Conservation (phyloP, 2,888 invertebrate species). For the Polydesmus complanatus region DNA sequence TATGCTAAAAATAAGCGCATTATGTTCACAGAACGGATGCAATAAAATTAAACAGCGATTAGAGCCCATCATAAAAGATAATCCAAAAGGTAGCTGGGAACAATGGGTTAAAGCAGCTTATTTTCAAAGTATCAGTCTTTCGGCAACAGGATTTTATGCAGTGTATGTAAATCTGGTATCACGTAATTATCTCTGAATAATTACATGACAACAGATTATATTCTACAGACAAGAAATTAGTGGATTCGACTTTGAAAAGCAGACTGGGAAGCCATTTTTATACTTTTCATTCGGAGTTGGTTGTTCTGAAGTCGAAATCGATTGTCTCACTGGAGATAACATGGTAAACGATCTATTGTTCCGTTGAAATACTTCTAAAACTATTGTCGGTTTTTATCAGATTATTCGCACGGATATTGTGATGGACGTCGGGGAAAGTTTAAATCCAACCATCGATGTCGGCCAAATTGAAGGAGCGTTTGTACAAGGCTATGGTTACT, state of each 20-base stretch:
- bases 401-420: conserved; percentile 81
- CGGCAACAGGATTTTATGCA: conserved; percentile 63
- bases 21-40: conserved; percentile 77
- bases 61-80: conserved; percentile 53
- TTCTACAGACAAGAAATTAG: neutral
- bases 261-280: conserved; percentile 57
- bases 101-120: conserved; percentile 68
- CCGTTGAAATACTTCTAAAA: too few relatives aligned
- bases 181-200: conserved; percentile 6
- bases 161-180: neutral
- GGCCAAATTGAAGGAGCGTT: conserved; percentile 94
- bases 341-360: conserved; percentile 37
- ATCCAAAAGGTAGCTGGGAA: conserved; percentile 69
- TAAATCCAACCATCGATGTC: conserved; percentile 93
- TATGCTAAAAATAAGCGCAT: too few relatives aligned
- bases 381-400: too few relatives aligned
- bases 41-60: conserved; percentile 55
- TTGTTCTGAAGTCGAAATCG: conserved; percentile 78
- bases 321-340: conserved; percentile 88
- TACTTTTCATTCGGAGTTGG: conserved; percentile 80
- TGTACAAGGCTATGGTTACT: conserved; percentile 85
- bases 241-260: conserved; percentile 53
- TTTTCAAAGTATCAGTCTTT: conserved; percentile 58
- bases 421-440: conserved; percentile 88
- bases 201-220: neutral